Evolutionary conservation across 2,888 invertebrate genomes (phyloP), one percentile per base, ranked within the genome.

Genomic region (Himalopsyche japonica): DNA sequence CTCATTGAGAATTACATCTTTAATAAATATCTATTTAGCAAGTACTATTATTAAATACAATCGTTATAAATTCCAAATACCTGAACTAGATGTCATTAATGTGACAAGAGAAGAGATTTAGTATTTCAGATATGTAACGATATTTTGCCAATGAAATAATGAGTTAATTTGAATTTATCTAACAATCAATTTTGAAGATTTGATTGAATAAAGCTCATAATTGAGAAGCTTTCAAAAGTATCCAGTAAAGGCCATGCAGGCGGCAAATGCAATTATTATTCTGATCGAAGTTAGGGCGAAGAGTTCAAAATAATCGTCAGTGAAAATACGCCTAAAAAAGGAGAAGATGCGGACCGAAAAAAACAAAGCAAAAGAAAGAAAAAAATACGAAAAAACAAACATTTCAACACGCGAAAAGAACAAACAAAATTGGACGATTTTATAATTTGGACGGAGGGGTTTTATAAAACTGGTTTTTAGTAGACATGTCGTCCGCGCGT

Each of bases 401-500:
- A 86, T 86, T 86, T 86, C 84, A 82, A 85, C 86, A 86, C 85
- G 85, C 85, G 83, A 85, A 85, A 84, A 86, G 84, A 85, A 85
- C 82, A 85, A 86, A 86, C 85, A 86, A 87, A 87, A 86, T 87
- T 87, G 87, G 87, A 86, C 87, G 87, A 87, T 87, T 87, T 87
- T 87, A 86, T 87, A 87, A 87, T 87, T 87, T 87, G 87, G 86
- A 70, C 80, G 86, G 83, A 82, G 83, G 87, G 82, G 86, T 82
- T 83, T 87, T 86, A 86, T 84, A 87, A 87, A 90, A 89, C 89
- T 88, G 90, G 89, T 89, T 89, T 89, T 89, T 89, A 89, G 89
- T 89, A 89, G 89, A 89, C 89, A 89, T 89, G 89, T 89, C 89
- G 89, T 89, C 88, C 89, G 88, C 89, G 88, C 89, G 89, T 89